A percentile compares a stretch with the other conserved stretches of the same genome.
Evolutionary conservation across 2,888 invertebrate species (phyloP).

Genomic region (Oegoconia quadripuncta): DNA sequence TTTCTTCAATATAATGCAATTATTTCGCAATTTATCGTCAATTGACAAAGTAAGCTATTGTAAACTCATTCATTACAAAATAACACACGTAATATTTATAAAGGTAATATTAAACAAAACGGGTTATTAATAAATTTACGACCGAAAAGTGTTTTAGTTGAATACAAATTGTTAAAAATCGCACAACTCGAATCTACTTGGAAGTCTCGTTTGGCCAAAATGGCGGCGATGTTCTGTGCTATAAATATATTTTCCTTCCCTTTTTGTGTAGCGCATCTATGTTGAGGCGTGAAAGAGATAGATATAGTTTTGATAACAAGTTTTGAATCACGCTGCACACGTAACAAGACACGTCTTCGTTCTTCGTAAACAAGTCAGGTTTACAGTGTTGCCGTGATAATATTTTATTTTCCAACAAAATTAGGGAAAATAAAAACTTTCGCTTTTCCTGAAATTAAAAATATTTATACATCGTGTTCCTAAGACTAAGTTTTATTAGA

Average conservation of each 20-base stretch:
- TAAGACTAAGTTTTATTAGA: too few relatives aligned
- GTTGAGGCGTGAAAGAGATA: constrained; percentile 45
- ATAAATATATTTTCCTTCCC: constrained; percentile 61
- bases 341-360: constrained; percentile 76
- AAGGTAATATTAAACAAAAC: too few relatives aligned
- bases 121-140: too few relatives aligned
- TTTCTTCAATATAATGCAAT: constrained; percentile 7
- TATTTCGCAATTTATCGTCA: background rate
- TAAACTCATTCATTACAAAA: too few relatives aligned
- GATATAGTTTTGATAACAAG: constrained; percentile 52
- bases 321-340: constrained; percentile 63
- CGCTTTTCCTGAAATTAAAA: background rate
- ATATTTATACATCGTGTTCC: too few relatives aligned
- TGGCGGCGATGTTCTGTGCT: constrained; percentile 69
- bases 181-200: constrained; percentile 50
- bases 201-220: constrained; percentile 68
- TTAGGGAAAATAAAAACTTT: background rate
- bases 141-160: too few relatives aligned
- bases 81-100: too few relatives aligned
- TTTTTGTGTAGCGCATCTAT: constrained; percentile 30
- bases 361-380: constrained; percentile 68
- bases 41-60: too few relatives aligned
- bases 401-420: constrained; percentile 9
- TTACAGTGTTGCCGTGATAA: constrained; percentile 48
- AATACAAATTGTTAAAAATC: too few relatives aligned